Base-by-base conservation (phyloP, 2,113 vertebrate genomes). In the Furnarius figulus region DNA sequence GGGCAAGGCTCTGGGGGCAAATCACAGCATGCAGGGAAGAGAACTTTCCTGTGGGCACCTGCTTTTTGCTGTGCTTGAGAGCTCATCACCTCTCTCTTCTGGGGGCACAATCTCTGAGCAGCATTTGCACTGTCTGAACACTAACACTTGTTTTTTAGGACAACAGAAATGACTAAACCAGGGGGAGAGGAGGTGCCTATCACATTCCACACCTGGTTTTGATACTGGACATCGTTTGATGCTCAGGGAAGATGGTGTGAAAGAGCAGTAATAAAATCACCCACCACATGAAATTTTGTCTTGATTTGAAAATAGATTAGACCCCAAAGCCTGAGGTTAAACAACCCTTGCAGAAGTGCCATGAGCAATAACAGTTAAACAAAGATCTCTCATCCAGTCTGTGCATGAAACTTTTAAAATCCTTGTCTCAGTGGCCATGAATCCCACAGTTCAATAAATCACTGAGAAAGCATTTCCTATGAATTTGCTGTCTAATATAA, bases 401-500 rank as follows among this genome's bases (percentile, higher is more conserved):
- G 25, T 17, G 52, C 76, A 30, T 0, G 24, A 56, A 90, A 92
- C 75, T 85, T 80, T 35, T 56, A 63, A 96, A 91, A 67, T 59
- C 90, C 52, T 74, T 40, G 24, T 84, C 83, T 88, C 7, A 2
- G 88, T 93, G 85, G 79, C 95, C 70, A 9, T 0, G 55, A 84
- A 72, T 94, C 72, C 82, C 71, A 72, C 27, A 74, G 82, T 20
- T 14, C 44, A 49, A 40, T 90, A 95, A 95, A 95, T 96, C 95
- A 65, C 76, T 24, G 67, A 78, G 90, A 91, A 86, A 94, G 92
- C 92, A 83, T 87, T 95, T 93, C 82, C 87, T 84, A 35, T 68
- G 95, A 84, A 81, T 93, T 31, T 93, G 76, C 96, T 93, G 93
- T 95, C 96, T 71, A 18, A 47, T 22, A 67, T 25, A 77, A 97